phyloP scores from a whole-genome alignment of 2,888 invertebrate genomes.

The Allacma fusca region DNA sequence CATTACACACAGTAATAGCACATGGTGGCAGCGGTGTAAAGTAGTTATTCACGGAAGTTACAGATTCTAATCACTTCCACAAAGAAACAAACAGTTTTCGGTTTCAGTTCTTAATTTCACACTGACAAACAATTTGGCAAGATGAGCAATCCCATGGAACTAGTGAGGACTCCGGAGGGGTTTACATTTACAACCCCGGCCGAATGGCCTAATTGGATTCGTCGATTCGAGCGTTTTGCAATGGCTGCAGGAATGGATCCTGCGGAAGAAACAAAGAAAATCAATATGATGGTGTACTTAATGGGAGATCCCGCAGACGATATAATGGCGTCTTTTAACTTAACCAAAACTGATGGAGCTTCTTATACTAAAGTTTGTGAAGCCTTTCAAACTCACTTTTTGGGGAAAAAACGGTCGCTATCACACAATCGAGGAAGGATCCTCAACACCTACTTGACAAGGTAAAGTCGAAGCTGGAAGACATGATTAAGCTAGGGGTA shows the following conservation, averaged over 20 bases:
- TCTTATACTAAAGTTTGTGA: constrained; percentile 44
- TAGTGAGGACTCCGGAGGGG: constrained; percentile 32
- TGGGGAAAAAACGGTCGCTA: constrained; percentile 57
- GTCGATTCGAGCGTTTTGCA: constrained; percentile 49
- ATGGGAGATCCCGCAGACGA: constrained; percentile 55
- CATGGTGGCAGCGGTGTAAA: too few relatives aligned
- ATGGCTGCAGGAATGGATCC: constrained; percentile 40
- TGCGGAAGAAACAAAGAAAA: constrained; percentile 43
- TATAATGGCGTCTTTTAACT: constrained; percentile 38
- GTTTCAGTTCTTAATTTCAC: too few relatives aligned
- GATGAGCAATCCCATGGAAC: too few relatives aligned
- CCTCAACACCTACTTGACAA: constrained; percentile 62
- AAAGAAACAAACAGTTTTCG: too few relatives aligned
- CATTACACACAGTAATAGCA: too few relatives aligned
- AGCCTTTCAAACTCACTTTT: constrained; percentile 51
- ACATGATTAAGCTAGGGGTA: constrained; percentile 63
- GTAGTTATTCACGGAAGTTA: too few relatives aligned
- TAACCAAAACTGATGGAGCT: constrained; percentile 37
- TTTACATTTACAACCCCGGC: constrained; percentile 42
- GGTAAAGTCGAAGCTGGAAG: constrained; percentile 56
- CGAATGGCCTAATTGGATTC: constrained; percentile 51
- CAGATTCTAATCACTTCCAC: too few relatives aligned
- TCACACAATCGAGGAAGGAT: constrained; percentile 62
- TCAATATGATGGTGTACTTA: constrained; percentile 47
- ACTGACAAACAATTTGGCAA: too few relatives aligned